These are phyloP conservation scores for Thaleichthys pacificus DNA, from an alignment of 2,797 vertebrate genomes.

Conservation along the genomic window DNA sequence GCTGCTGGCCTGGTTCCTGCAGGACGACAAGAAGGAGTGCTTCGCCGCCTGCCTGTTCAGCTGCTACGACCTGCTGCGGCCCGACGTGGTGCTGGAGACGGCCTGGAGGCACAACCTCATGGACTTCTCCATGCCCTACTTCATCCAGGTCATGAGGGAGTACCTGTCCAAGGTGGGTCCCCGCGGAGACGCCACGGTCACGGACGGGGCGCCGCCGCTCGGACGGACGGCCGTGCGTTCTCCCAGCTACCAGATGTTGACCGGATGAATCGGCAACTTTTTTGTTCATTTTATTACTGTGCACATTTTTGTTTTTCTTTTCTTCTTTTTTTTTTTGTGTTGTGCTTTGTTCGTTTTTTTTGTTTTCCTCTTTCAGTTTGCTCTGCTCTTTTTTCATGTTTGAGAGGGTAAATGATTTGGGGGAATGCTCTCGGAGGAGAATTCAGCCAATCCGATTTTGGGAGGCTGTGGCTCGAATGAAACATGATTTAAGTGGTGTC, in stretches of 20 bases:
- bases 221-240: too few relatives aligned
- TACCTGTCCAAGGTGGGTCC: slow-evolving; percentile 92
- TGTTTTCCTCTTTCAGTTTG: background rate
- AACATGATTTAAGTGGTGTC: slow-evolving; percentile 2
- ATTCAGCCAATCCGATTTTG: background rate
- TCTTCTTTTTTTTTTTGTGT: background rate
- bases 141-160: slow-evolving; percentile 99
- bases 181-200: too few relatives aligned
- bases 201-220: too few relatives aligned
- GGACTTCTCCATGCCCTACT: slow-evolving; percentile 99
- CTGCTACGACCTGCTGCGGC: slow-evolving; percentile 96
- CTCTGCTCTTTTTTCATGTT: background rate
- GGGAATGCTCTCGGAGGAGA: background rate
- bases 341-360: background rate
- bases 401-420: background rate
- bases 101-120: slow-evolving; percentile 99
- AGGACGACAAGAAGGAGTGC: slow-evolving; percentile 95
- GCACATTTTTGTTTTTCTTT: background rate
- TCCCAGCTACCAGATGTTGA: too few relatives aligned
- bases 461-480: background rate
- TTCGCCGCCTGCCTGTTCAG: slow-evolving; percentile 98
- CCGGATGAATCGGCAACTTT: too few relatives aligned
- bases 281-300: too few relatives aligned
- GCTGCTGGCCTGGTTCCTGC: slow-evolving; percentile 96
- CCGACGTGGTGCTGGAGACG: slow-evolving; percentile 96